These are phyloP conservation scores for Heteropelma amictum DNA, from an alignment of 2,888 invertebrate species.

Conservation along the genomic window DNA sequence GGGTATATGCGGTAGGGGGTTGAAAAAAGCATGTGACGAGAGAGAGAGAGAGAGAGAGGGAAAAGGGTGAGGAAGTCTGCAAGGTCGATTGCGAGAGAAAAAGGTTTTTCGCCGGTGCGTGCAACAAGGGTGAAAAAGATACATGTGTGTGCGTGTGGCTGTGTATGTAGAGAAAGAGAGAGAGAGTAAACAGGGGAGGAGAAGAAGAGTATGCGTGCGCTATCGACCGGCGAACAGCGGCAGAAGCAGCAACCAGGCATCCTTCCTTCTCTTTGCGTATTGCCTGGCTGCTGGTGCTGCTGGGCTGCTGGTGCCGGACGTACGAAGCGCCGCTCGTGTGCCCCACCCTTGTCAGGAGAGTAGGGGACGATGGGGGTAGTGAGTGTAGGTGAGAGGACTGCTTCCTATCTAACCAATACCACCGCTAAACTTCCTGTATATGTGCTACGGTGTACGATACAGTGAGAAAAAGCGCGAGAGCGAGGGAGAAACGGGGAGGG, in stretches of 20 bases:
- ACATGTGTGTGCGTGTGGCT: background rate
- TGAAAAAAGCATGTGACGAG: no score
- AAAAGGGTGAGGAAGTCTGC: background rate
- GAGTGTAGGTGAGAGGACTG: slow-evolving; percentile 39
- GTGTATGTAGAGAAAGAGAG: background rate
- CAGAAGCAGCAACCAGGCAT: slow-evolving; percentile 36
- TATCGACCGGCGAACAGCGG: slow-evolving; percentile 49
- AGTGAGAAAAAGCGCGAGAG: slow-evolving; percentile 34
- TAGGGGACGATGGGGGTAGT: slow-evolving; percentile 36
- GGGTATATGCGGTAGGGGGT: no score
- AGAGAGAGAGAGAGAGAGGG: background rate
- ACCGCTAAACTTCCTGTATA: slow-evolving; percentile 21
- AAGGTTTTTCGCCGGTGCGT: no score
- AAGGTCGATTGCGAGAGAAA: background rate
- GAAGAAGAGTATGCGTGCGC: slow-evolving; percentile 39
- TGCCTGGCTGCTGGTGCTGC: slow-evolving; percentile 31
- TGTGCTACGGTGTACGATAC: slow-evolving; percentile 2
- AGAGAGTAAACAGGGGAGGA: background rate
- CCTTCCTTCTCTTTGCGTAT: slow-evolving; percentile 43
- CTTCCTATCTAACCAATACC: slow-evolving; percentile 9
- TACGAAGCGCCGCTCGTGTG: slow-evolving; percentile 49
- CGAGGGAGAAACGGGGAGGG: slow-evolving; percentile 49
- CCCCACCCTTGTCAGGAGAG: slow-evolving; percentile 56
- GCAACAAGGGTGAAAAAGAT: background rate
- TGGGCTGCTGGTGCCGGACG: slow-evolving; percentile 34